Percentiles rank a stretch among this genome's conserved stretches.
phyloP scores from a whole-genome alignment of 2,888 invertebrate species.

The Ectobius pallidus region DNA sequence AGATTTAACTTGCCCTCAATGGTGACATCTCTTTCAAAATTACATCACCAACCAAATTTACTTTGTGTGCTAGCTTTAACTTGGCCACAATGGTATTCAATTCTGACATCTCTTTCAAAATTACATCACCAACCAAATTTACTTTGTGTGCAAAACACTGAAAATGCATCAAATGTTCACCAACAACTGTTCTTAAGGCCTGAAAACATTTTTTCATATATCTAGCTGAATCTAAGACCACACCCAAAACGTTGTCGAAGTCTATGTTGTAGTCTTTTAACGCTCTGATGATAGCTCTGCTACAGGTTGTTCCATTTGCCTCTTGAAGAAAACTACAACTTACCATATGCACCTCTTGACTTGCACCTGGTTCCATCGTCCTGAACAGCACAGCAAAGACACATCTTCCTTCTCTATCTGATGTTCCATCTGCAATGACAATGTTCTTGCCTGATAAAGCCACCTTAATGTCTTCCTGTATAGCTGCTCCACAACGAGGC shows the following conservation, averaged over 20 bases:
- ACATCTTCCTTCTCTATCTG: constrained; percentile 6
- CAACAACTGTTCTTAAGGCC: neutral
- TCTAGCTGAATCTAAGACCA: neutral
- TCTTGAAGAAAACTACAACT: neutral
- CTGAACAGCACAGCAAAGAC: too few species aligned
- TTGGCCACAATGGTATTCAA: too few species aligned
- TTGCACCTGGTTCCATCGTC: too few species aligned
- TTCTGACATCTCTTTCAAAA: too few species aligned
- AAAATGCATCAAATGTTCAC: neutral
- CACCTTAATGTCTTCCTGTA: neutral
- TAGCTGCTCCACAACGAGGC: neutral
- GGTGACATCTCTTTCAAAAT: neutral
- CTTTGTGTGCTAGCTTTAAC: too few species aligned
- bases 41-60: constrained; percentile 4
- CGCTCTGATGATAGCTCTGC: neutral
- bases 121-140: too few species aligned
- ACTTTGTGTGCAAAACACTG: constrained; percentile 15
- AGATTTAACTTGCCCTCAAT: neutral
- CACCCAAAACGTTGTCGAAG: neutral
- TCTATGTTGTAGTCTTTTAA: neutral
- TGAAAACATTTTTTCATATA: neutral
- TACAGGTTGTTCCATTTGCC: neutral
- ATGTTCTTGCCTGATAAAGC: neutral
- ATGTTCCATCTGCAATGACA: neutral
- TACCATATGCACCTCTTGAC: neutral